A percentile compares a stretch with the other conserved stretches of the same genome.
phyloP scores from a whole-genome alignment of 1,140 invertebrate species.

The Lutraria rhynchaena region DNA sequence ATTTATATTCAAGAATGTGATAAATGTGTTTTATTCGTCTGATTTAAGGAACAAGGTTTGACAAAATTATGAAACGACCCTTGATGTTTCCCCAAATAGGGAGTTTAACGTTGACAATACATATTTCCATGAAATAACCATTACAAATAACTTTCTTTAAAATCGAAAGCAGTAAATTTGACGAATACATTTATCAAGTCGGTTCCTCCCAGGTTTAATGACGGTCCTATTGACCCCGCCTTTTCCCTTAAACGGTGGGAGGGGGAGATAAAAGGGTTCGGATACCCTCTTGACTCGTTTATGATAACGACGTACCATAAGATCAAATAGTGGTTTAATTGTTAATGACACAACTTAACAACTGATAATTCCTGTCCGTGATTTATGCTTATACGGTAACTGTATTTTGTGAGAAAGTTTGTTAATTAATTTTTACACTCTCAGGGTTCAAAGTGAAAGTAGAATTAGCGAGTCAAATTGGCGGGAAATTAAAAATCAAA shows the following conservation, averaged over 20 bases:
- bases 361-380: neutral
- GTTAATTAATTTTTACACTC: too few relatives aligned
- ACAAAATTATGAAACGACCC: too few relatives aligned
- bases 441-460: constrained; percentile 42
- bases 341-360: constrained; percentile 60
- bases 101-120: too few relatives aligned
- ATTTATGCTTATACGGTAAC: constrained; percentile 37
- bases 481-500: constrained; percentile 54
- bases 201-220: constrained; percentile 30
- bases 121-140: constrained; percentile 32
- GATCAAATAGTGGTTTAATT: constrained; percentile 55
- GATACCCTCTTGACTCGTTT: constrained; percentile 39
- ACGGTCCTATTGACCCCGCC: constrained; percentile 4
- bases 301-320: neutral
- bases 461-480: constrained; percentile 44
- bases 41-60: too few relatives aligned
- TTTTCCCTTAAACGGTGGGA: constrained; percentile 33
- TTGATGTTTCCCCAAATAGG: too few relatives aligned
- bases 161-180: neutral
- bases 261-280: constrained; percentile 50
- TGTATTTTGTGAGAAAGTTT: constrained; percentile 54
- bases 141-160: neutral
- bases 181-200: constrained; percentile 32
- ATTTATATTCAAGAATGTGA: too few relatives aligned
- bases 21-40: too few relatives aligned